phyloP scores from a whole-genome alignment of 2,797 vertebrate species.

The Toxotes lorentzi region DNA sequence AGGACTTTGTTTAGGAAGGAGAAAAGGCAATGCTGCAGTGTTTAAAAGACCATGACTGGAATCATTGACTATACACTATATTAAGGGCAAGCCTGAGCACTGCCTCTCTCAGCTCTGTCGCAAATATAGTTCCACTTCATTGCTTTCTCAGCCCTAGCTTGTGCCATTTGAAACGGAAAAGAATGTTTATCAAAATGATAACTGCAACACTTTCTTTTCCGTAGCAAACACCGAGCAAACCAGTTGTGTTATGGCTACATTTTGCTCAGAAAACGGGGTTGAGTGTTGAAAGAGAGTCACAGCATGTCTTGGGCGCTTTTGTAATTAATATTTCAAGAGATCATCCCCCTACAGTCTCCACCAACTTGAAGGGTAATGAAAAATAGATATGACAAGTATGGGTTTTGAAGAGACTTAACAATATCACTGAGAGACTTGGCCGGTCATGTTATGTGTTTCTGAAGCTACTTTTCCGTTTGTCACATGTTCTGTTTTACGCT shows the following conservation, averaged over 20 bases:
- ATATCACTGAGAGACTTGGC: constrained; percentile 42
- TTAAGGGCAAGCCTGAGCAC: constrained; percentile 34
- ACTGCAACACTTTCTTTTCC: neutral
- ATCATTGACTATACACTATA: constrained; percentile 22
- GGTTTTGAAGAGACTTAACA: constrained; percentile 64
- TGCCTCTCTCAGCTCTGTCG: neutral
- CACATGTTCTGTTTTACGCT: neutral
- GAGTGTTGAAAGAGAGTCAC: constrained; percentile 59
- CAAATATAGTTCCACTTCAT: constrained; percentile 33
- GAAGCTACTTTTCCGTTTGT: constrained; percentile 24
- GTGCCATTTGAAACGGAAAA: constrained; percentile 29
- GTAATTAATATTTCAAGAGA: constrained; percentile 82
- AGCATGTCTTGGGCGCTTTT: constrained; percentile 65
- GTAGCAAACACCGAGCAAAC: neutral
- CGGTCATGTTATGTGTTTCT: constrained; percentile 12
- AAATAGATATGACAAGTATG: constrained; percentile 71
- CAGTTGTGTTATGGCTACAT: constrained; percentile 10
- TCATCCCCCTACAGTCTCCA: constrained; percentile 61
- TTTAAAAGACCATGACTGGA: constrained; percentile 40
- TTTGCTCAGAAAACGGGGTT: constrained; percentile 42
- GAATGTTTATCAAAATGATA: neutral
- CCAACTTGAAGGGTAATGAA: constrained; percentile 71
- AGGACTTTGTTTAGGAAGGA: constrained; percentile 23
- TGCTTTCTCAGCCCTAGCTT: constrained; percentile 19
- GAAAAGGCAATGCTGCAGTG: constrained; percentile 5